Evolutionary conservation across 2,888 invertebrate genomes (phyloP).

Genomic region (Cecidostiba fungosa): DNA sequence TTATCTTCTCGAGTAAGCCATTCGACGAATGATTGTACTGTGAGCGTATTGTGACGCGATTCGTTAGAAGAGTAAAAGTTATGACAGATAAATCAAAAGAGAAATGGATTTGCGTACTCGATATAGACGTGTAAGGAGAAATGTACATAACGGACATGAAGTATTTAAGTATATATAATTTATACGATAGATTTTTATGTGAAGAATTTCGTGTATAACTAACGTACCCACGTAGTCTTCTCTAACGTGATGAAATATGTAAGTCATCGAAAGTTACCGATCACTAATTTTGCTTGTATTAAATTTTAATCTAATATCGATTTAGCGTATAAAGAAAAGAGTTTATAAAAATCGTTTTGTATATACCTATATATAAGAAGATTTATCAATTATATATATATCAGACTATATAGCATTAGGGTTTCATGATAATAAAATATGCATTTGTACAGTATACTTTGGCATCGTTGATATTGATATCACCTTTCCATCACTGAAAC

Average conservation of each 20-base stretch:
- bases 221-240: not conserved
- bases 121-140: not conserved
- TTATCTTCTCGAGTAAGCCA: not conserved
- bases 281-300: not conserved
- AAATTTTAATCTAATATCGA: not conserved
- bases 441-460: conserved; percentile 30
- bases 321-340: not conserved
- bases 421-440: conserved; percentile 20
- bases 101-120: not conserved
- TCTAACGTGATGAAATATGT: not conserved
- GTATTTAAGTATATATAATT: conserved; percentile 37
- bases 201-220: conserved; percentile 13
- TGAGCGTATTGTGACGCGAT: not conserved
- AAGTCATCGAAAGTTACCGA: conserved; percentile 7
- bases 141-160: conserved; percentile 8
- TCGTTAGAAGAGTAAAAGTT: not conserved
- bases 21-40: not conserved
- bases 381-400: not conserved
- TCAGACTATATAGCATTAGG: not conserved
- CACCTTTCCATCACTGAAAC: not conserved
- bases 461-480: not conserved
- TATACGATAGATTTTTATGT: conserved; percentile 39
- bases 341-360: conserved; percentile 18
- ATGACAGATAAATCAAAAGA: conserved; percentile 18
- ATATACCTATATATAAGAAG: not conserved